Evolutionary conservation across 2,888 invertebrate species (phyloP).

Genomic region (Drosophila neutralis): DNA sequence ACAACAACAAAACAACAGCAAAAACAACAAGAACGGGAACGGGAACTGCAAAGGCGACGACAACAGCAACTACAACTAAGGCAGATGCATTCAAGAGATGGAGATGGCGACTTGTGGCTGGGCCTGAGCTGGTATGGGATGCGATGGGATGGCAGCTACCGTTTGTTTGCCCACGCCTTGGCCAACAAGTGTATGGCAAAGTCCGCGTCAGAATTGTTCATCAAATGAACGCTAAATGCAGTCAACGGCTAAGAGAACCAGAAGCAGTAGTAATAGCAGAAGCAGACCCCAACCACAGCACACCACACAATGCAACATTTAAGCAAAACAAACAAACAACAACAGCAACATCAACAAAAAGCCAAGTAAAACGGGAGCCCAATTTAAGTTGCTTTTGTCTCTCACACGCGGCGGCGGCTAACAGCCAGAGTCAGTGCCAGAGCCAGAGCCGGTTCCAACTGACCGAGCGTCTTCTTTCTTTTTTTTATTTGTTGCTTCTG

Average conservation of each 20-base stretch:
- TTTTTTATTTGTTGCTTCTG: slow-evolving; percentile 30
- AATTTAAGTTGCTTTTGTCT: slow-evolving; percentile 75
- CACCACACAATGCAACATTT: slow-evolving; percentile 74
- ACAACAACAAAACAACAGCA: slow-evolving; percentile 11
- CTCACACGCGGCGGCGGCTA: slow-evolving; percentile 27
- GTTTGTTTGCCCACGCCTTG: slow-evolving; percentile 72
- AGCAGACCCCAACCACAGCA: slow-evolving; percentile 35
- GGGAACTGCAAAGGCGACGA: slow-evolving; percentile 16
- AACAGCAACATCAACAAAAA: slow-evolving; percentile 23
- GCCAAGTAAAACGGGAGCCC: slow-evolving; percentile 54
- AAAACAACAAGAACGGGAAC: slow-evolving; percentile 20
- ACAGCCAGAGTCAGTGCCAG: not conserved
- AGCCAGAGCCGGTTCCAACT: slow-evolving; percentile 39
- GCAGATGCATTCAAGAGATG: slow-evolving; percentile 52
- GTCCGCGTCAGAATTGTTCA: slow-evolving; percentile 70
- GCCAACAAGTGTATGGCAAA: slow-evolving; percentile 70
- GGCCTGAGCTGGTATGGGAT: not conserved
- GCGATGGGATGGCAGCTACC: slow-evolving; percentile 61
- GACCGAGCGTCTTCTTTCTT: slow-evolving; percentile 51
- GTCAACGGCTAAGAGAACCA: slow-evolving; percentile 39
- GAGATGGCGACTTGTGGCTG: slow-evolving; percentile 34
- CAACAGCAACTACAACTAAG: slow-evolving; percentile 22
- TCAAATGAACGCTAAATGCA: slow-evolving; percentile 75
- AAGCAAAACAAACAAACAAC: slow-evolving; percentile 69
- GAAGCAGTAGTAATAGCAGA: slow-evolving; percentile 2